These are phyloP conservation scores for Agonum fuliginosum DNA, from an alignment of 2,888 invertebrate species.

Conservation along the genomic window DNA sequence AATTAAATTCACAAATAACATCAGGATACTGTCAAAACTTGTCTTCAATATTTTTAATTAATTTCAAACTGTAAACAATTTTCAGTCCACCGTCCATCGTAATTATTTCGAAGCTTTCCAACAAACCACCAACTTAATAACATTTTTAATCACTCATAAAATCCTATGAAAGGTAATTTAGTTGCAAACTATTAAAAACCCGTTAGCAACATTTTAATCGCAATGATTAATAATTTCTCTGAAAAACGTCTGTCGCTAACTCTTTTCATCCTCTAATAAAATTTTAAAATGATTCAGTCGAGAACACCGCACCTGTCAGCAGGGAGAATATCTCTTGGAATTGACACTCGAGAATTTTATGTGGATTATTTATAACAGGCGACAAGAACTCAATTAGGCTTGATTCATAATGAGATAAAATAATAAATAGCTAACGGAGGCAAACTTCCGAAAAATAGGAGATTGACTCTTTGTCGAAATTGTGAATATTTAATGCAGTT, in stretches of 20 bases:
- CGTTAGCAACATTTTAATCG: constrained; percentile 22
- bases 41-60: background rate
- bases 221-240: constrained; percentile 17
- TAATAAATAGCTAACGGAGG: constrained; percentile 46
- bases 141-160: constrained; percentile 15
- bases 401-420: constrained; percentile 50
- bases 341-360: constrained; percentile 32
- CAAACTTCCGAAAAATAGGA: background rate
- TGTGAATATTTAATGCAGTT: constrained; percentile 18
- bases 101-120: background rate
- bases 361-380: constrained; percentile 50
- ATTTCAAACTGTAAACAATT: background rate
- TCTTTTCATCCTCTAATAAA: background rate
- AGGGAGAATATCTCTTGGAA: constrained; percentile 1
- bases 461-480: constrained; percentile 3
- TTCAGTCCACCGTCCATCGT: too few species aligned
- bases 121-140: background rate
- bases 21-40: too few species aligned
- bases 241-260: background rate
- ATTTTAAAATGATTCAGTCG: constrained; percentile 6
- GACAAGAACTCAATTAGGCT: constrained; percentile 44
- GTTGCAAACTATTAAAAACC: constrained; percentile 7
- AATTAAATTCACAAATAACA: too few species aligned
- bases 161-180: background rate
- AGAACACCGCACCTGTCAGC: constrained; percentile 11